These are phyloP conservation scores for Pycnomerus fuliginosus DNA, from an alignment of 2,888 invertebrate genomes.

Conservation along the genomic window DNA sequence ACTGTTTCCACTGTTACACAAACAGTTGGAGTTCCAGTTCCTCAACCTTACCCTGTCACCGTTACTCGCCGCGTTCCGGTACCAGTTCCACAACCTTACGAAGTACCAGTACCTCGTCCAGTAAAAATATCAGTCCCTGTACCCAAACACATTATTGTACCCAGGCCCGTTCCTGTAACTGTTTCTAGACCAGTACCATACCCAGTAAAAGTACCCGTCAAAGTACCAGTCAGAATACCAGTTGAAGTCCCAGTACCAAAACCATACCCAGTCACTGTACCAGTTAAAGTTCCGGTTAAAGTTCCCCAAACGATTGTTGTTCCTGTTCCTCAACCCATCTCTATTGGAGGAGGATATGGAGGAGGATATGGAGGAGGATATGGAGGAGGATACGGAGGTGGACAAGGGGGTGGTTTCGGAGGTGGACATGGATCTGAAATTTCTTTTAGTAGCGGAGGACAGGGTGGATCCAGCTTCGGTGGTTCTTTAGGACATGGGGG, in stretches of 20 bases:
- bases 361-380: constrained; percentile 32
- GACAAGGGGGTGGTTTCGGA: constrained; percentile 16
- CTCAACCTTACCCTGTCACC: constrained; percentile 48
- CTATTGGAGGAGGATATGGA: constrained; percentile 35
- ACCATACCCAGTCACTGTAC: constrained; percentile 58
- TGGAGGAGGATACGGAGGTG: constrained; percentile 26
- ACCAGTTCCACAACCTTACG: constrained; percentile 56
- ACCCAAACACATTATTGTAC: constrained; percentile 35
- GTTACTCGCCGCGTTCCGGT: constrained; percentile 56
- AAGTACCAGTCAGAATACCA: constrained; percentile 51
- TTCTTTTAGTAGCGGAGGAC: constrained; percentile 27
- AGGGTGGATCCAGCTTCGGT: constrained; percentile 17
- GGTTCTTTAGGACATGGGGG: constrained; percentile 9
- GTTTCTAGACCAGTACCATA: constrained; percentile 42
- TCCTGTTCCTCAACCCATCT: constrained; percentile 35
- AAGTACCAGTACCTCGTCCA: constrained; percentile 55
- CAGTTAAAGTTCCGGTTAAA: constrained; percentile 55
- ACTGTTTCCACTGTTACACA: constrained; percentile 46
- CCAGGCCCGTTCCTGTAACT: constrained; percentile 35
- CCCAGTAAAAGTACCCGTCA: constrained; percentile 53
- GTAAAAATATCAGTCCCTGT: constrained; percentile 45
- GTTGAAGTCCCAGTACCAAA: constrained; percentile 55
- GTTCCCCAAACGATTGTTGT: constrained; percentile 42
- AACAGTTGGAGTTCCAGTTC: constrained; percentile 48
- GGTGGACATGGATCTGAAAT: constrained; percentile 27